Percentiles rank a stretch among this genome's conserved stretches.
These are phyloP conservation scores for Neoaliturus tenellus DNA, from an alignment of 2,888 invertebrate species.

Conservation along the genomic window DNA sequence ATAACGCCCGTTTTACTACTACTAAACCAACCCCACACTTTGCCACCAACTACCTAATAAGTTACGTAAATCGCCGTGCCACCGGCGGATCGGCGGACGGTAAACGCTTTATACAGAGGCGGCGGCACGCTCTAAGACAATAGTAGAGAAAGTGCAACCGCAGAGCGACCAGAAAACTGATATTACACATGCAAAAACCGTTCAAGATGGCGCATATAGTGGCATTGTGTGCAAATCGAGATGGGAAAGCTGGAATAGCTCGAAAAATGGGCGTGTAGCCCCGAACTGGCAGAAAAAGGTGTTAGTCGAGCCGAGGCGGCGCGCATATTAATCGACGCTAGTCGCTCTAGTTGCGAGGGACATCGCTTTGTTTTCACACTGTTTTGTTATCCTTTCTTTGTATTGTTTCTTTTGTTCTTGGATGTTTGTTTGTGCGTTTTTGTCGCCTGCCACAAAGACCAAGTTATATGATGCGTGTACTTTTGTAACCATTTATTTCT, in stretches of 20 bases:
- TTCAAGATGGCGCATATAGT: conserved; percentile 39
- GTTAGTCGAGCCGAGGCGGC: background rate
- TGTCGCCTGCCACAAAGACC: conserved; percentile 6
- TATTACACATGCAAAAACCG: conserved; percentile 46
- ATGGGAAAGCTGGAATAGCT: conserved; percentile 42
- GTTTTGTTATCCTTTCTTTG: conserved; percentile 34
- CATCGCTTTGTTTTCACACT: conserved; percentile 26
- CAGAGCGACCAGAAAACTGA: conserved; percentile 46
- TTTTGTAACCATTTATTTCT: background rate
- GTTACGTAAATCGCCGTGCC: background rate
- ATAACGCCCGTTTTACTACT: no score
- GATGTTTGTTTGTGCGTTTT: background rate
- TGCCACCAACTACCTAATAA: background rate
- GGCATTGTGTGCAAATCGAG: conserved; percentile 54
- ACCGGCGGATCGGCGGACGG: background rate
- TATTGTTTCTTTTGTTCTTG: conserved; percentile 25
- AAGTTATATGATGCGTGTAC: conserved; percentile 14
- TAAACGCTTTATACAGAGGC: background rate
- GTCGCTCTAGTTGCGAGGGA: conserved; percentile 20
- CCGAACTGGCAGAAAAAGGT: conserved; percentile 44
- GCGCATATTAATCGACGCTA: conserved; percentile 36
- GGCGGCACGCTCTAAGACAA: conserved; percentile 16
- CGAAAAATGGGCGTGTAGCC: conserved; percentile 54
- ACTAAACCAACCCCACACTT: no score
- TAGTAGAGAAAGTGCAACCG: conserved; percentile 30